phyloP scores from a whole-genome alignment of 2,113 vertebrate species.

The Actinemys pallida region DNA sequence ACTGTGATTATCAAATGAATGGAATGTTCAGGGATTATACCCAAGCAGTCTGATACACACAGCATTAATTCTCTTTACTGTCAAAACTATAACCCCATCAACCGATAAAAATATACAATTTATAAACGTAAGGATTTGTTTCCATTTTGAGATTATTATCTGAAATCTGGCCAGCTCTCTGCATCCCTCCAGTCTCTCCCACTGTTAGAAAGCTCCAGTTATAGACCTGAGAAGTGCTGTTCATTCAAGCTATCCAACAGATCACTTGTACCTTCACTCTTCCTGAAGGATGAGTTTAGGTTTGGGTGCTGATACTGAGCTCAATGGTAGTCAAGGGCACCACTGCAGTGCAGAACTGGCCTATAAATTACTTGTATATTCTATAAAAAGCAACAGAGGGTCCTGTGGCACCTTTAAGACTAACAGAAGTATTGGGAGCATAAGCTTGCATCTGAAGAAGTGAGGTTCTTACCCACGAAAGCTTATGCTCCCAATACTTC shows the following conservation, averaged over 20 bases:
- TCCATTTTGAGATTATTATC: constrained; percentile 15
- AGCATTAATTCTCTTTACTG: background rate
- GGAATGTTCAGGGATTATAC: constrained; percentile 10
- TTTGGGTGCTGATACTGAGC: background rate
- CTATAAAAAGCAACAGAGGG: background rate
- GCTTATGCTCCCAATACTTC: too few species aligned
- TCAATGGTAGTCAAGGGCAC: background rate
- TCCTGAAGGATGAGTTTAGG: background rate
- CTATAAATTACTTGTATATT: background rate
- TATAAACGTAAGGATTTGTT: constrained; percentile 26
- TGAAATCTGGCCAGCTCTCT: background rate
- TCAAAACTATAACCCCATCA: constrained; percentile 13
- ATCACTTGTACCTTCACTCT: background rate
- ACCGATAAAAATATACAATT: constrained; percentile 22
- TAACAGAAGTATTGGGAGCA: too few species aligned
- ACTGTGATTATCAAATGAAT: background rate
- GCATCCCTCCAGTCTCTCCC: background rate
- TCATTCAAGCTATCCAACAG: background rate
- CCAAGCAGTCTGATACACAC: background rate
- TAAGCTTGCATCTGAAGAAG: too few species aligned
- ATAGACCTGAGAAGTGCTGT: background rate
- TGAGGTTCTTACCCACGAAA: too few species aligned
- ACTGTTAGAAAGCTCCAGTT: background rate
- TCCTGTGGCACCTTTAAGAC: too few species aligned
- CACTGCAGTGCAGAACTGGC: background rate